A percentile compares a stretch with the other conserved stretches of the same genome.
Conservation (phyloP, 1,140 invertebrate species). For the Eufriesea mexicana region DNA sequence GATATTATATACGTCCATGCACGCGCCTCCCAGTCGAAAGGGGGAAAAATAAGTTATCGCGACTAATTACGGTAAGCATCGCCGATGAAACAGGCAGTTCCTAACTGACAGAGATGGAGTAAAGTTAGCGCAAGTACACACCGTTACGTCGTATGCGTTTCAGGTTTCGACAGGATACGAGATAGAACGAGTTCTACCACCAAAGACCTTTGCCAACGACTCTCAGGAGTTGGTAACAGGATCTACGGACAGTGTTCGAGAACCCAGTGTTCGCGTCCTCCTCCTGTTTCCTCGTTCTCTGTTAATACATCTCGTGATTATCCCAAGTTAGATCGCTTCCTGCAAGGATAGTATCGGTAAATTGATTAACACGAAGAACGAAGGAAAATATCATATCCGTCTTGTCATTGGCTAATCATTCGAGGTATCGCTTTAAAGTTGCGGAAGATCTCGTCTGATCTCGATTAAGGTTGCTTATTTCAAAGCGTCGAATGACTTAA, state of each 20-base stretch:
- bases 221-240: constrained; percentile 41
- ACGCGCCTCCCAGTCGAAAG: neutral
- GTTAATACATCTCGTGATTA: neutral
- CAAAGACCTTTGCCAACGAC: constrained; percentile 46
- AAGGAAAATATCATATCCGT: neutral
- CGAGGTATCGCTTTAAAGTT: neutral
- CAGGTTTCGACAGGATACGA: constrained; percentile 27
- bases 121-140: neutral
- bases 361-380: neutral
- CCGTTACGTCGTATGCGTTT: constrained; percentile 2
- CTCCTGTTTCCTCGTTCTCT: neutral
- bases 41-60: neutral
- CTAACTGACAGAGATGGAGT: neutral
- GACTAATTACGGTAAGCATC: no score
- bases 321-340: neutral
- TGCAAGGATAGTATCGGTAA: neutral
- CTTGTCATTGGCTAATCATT: no score
- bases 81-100: neutral
- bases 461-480: neutral
- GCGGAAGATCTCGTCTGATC: neutral
- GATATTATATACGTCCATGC: neutral
- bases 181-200: neutral
- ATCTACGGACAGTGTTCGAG: constrained; percentile 16
- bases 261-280: neutral
- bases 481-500: neutral